Percentiles rank a stretch among this genome's conserved stretches.
phyloP scores from a whole-genome alignment of 2,888 invertebrate genomes.

The Rhodophaea formosa region DNA sequence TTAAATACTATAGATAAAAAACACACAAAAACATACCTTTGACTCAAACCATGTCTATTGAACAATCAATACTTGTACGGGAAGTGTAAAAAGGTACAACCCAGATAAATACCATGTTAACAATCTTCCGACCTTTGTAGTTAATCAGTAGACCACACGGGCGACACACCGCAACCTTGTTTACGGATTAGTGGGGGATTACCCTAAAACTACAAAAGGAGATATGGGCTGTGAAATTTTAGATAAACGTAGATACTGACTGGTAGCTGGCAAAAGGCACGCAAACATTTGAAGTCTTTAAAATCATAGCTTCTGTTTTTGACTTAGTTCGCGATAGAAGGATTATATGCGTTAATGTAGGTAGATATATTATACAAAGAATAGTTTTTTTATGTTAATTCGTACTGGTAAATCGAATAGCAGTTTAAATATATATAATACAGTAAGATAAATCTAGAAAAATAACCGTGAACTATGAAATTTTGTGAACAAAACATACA shows the following conservation, averaged over 20 bases:
- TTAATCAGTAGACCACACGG: slow-evolving; percentile 46
- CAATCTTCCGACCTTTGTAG: slow-evolving; percentile 42
- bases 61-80: slow-evolving; percentile 15
- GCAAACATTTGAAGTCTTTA: background rate
- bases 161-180: slow-evolving; percentile 29
- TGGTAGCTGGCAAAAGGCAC: slow-evolving; percentile 8
- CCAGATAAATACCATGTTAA: slow-evolving; percentile 26
- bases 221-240: slow-evolving; percentile 13
- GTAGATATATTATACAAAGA: no score
- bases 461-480: no score
- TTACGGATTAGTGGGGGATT: slow-evolving; percentile 34
- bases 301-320: no score
- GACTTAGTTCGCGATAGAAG: no score
- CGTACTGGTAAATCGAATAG: no score
- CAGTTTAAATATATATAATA: no score
- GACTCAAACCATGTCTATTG: background rate
- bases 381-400: no score
- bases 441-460: no score
- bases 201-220: slow-evolving; percentile 11
- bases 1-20: no score
- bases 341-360: no score
- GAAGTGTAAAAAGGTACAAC: slow-evolving; percentile 35
- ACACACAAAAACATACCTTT: background rate
- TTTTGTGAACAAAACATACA: background rate
- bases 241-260: slow-evolving; percentile 6